Base-by-base conservation (phyloP, 2,888 invertebrate genomes). In the Eupithecia inturbata region DNA sequence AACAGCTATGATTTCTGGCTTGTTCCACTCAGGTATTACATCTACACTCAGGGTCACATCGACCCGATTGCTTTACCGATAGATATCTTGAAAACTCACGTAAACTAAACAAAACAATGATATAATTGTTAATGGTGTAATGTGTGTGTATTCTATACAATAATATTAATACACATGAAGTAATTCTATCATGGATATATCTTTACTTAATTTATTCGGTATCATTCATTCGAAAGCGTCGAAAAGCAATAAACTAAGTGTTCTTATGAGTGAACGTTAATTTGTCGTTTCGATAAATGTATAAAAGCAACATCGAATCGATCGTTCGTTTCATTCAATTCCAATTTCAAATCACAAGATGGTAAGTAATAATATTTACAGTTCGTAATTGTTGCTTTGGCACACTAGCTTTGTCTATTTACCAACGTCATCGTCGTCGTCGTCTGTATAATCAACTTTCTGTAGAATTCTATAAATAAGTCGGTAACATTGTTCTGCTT, bases 381-480 rank as follows among this genome's bases (percentile, higher is more conserved):
- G 62, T 62, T 31, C 31, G 62, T 9, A n/a, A 62, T 31, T 62
- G 31, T 62, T 31, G 7, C 28, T 62, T 62, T 62, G 62, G 62
- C 62, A 62, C 62, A 57, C 57, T 57, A 57, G 22, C 57, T 26
- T 57, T 57, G 57, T 57, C 26, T 57, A 26, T 57, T 57, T 57
- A 57, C 57, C 57, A 26, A 57, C 57, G 26, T n/a, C 49, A 9
- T 49, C 49, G 49, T 57, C 53, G 53, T 57, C 22, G 41, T 49
- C 9, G 19, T 53, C 12, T 57, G 26, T 57, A 12, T 53, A 53
- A 53, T 22, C 12, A 53, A 53, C 22, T 57, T 57, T 26, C 22
- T 57, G 5, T 26, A 26, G 26, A 57, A 57, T 2, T 57, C 12
- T 57, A 53, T 53, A 57, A 57, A 57, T 57, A 57, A 12, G 22